Percentiles rank a stretch among this genome's conserved stretches.
These are phyloP conservation scores for Drosophila monieri DNA, from an alignment of 2,888 invertebrate genomes.

Conservation along the genomic window DNA sequence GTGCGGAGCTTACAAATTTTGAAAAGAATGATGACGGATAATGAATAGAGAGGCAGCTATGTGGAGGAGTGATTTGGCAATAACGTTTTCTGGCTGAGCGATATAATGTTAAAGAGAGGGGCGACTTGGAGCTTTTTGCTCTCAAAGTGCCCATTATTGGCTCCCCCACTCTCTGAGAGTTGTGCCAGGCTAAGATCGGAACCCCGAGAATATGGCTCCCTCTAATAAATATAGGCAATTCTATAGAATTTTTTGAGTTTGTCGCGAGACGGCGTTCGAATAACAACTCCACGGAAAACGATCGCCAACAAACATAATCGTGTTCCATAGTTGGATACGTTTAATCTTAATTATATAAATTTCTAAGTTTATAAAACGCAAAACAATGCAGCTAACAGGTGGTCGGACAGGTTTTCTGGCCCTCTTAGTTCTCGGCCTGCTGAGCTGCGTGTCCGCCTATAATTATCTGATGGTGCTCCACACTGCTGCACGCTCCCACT, in stretches of 20 bases:
- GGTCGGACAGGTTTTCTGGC: slow-evolving; percentile 47
- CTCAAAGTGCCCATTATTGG: too few species aligned
- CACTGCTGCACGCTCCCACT: slow-evolving; percentile 72
- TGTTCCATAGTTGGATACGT: slow-evolving; percentile 6
- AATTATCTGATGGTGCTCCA: slow-evolving; percentile 71
- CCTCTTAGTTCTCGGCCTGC: slow-evolving; percentile 47
- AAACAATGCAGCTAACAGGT: slow-evolving; percentile 37
- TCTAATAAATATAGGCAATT: background rate
- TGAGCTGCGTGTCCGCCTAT: slow-evolving; percentile 60
- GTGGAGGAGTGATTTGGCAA: too few species aligned
- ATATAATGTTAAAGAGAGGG: too few species aligned
- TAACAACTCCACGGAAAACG: background rate
- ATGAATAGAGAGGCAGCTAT: too few species aligned
- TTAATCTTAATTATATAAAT: slow-evolving; percentile 2
- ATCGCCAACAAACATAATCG: background rate
- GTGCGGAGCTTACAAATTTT: too few species aligned
- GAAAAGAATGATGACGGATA: too few species aligned
- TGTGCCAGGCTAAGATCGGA: too few species aligned
- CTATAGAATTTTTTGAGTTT: background rate
- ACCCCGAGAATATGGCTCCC: too few species aligned
- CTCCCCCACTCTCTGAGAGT: too few species aligned
- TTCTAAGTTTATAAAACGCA: background rate
- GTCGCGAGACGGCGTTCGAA: background rate
- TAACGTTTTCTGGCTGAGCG: too few species aligned
- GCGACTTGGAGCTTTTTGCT: too few species aligned